These are phyloP conservation scores for Etheostoma nigrum DNA, from an alignment of 2,797 vertebrate genomes.

Conservation along the genomic window DNA sequence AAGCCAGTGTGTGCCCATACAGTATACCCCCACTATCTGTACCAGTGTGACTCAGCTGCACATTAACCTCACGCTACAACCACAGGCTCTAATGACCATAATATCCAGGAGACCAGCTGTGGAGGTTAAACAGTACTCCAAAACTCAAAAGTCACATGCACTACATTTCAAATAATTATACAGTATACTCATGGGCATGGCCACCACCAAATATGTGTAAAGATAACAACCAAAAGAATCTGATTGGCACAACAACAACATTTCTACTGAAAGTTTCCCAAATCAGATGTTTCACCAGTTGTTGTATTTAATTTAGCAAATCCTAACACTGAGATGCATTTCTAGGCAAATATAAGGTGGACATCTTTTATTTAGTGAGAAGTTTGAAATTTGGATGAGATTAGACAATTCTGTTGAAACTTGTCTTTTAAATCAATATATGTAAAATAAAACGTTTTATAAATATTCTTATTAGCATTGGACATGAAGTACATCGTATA, in stretches of 20 bases:
- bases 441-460: background rate
- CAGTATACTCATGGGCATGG: background rate
- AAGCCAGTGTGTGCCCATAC: slow-evolving; percentile 36
- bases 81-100: slow-evolving; percentile 24
- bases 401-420: background rate
- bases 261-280: background rate
- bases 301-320: background rate
- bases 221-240: background rate
- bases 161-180: slow-evolving; percentile 3
- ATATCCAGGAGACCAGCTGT: slow-evolving; percentile 28
- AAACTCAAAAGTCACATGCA: background rate
- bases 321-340: background rate
- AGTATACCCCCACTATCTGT: slow-evolving; percentile 29
- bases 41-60: slow-evolving; percentile 41
- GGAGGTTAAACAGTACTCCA: slow-evolving; percentile 12
- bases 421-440: no score
- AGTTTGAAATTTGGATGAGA: no score
- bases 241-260: background rate
- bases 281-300: background rate
- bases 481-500: background rate
- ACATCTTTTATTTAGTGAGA: background rate
- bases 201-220: background rate
- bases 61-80: slow-evolving; percentile 31
- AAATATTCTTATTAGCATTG: background rate
- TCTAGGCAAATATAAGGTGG: background rate